phyloP scores from a whole-genome alignment of 2,888 invertebrate species.

The Drosophila imparisetae region DNA sequence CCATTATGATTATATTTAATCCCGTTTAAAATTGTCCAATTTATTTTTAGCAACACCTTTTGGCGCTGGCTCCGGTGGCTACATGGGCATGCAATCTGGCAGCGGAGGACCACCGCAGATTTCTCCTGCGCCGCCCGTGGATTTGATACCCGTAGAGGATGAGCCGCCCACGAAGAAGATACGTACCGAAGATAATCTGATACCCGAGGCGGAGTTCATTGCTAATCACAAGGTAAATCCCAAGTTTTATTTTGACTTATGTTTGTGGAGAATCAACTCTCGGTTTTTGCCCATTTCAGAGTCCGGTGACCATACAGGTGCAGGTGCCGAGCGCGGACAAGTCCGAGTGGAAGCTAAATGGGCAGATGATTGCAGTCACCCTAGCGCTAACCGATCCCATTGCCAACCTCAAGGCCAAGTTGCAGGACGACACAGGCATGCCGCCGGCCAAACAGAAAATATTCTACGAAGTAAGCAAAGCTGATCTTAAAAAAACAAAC shows the following conservation, averaged over 20 bases:
- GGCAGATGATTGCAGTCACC: conserved; percentile 92
- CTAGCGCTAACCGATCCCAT: conserved; percentile 92
- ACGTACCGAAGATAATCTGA: conserved; percentile 95
- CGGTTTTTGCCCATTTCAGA: conserved; percentile 84
- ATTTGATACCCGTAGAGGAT: conserved; percentile 88
- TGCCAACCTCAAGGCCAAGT: conserved; percentile 93
- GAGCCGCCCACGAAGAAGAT: conserved; percentile 95
- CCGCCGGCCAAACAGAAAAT: conserved; percentile 99
- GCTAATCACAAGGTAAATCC: conserved; percentile 87
- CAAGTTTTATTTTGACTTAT: not conserved
- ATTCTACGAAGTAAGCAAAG: conserved; percentile 91
- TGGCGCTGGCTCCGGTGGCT: conserved; percentile 82
- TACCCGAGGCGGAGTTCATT: conserved; percentile 94
- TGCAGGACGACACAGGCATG: conserved; percentile 94
- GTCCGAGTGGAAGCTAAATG: conserved; percentile 97
- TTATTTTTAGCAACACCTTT: conserved; percentile 84
- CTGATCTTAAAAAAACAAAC: not conserved
- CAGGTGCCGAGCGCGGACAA: conserved; percentile 94
- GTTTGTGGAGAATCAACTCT: not conserved
- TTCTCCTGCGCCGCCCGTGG: conserved; percentile 85
- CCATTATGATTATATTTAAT: not conserved
- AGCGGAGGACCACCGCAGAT: conserved; percentile 77
- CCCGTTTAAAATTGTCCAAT: not conserved
- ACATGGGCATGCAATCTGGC: conserved; percentile 83
- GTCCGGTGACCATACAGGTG: conserved; percentile 92